Evolutionary conservation across 2,797 vertebrate species (phyloP).

Genomic region (Epinephelus awoara): DNA sequence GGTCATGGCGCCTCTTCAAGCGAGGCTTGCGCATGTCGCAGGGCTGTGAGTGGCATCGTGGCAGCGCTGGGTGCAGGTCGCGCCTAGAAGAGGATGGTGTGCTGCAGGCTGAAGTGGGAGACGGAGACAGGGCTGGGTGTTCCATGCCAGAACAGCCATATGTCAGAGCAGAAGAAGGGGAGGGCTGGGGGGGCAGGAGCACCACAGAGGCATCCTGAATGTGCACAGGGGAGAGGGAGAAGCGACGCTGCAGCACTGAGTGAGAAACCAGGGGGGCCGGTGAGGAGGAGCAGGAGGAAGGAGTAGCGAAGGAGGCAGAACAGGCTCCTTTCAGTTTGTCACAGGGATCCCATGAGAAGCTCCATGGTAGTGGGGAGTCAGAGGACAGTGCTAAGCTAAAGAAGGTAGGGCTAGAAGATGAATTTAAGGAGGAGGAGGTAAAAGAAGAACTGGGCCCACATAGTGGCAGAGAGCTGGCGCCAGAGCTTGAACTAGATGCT

Average conservation of each 20-base stretch:
- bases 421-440: constrained; percentile 88
- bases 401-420: constrained; percentile 91
- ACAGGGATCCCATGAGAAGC: constrained; percentile 84
- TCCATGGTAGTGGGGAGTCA: constrained; percentile 89
- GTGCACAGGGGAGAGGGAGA: constrained; percentile 92
- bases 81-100: constrained; percentile 89
- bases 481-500: constrained; percentile 79
- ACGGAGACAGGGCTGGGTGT: constrained; percentile 83
- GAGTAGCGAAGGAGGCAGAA: constrained; percentile 81
- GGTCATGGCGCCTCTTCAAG: constrained; percentile 89
- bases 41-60: constrained; percentile 94
- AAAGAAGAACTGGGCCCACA: constrained; percentile 89
- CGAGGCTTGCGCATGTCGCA: constrained; percentile 93
- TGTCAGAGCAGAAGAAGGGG: constrained; percentile 81
- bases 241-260: constrained; percentile 88
- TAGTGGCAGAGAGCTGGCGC: constrained; percentile 83
- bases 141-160: constrained; percentile 69
- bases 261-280: constrained; percentile 75
- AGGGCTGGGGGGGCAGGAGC: constrained; percentile 79
- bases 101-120: constrained; percentile 90
- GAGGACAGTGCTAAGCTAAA: constrained; percentile 91
- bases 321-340: constrained; percentile 79
- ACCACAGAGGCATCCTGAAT: constrained; percentile 86
- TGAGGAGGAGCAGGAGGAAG: constrained; percentile 87
- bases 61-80: constrained; percentile 86